Evolutionary conservation across 2,113 vertebrate species (phyloP).

Genomic region (Tichodroma muraria): DNA sequence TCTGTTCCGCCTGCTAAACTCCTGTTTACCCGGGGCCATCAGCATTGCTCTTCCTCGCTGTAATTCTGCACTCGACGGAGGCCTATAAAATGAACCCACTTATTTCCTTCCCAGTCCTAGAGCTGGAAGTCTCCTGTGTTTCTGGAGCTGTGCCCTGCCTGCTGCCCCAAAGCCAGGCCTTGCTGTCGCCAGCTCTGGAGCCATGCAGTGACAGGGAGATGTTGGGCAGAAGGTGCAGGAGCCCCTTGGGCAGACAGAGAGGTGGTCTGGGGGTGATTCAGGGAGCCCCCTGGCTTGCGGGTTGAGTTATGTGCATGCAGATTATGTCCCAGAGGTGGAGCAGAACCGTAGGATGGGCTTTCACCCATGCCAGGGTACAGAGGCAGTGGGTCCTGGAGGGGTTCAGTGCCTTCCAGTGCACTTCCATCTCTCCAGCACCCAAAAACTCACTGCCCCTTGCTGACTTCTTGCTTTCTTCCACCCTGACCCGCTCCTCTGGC

Average conservation of each 20-base stretch:
- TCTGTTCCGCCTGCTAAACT: slow-evolving; percentile 62
- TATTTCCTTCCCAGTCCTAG: not conserved
- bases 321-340: not conserved
- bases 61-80: slow-evolving; percentile 43
- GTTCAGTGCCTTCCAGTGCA: not conserved
- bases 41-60: slow-evolving; percentile 44
- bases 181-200: not conserved
- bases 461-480: not conserved
- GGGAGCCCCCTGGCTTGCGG: not conserved
- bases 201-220: not conserved
- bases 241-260: not conserved
- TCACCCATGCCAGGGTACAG: not conserved
- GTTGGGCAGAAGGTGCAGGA: not conserved
- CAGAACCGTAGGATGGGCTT: not conserved
- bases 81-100: slow-evolving; percentile 56
- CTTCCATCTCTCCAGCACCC: not conserved
- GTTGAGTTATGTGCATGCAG: not conserved
- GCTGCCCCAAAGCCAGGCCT: not conserved
- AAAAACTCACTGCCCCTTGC: not conserved
- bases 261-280: not conserved
- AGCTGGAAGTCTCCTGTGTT: not conserved
- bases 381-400: not conserved
- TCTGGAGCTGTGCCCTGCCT: not conserved
- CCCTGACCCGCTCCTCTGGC: not conserved
- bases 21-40: slow-evolving; percentile 67